Evolutionary conservation across 2,113 vertebrate species (phyloP).

Genomic region (Suricata suricatta): DNA sequence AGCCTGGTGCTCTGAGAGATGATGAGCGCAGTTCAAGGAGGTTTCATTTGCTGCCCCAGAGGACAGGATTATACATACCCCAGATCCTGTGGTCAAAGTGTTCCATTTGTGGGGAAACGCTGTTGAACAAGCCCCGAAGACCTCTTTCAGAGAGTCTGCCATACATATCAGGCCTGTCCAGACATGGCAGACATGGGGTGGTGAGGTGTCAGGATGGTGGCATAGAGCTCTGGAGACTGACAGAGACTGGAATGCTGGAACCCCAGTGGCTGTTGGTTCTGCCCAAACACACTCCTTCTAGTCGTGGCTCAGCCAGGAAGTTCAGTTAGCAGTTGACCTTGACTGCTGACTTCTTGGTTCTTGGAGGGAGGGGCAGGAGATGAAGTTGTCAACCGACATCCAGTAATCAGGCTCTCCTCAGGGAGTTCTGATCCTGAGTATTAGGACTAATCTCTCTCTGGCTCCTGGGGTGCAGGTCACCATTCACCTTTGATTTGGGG

Average conservation of each 20-base stretch:
- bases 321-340: neutral
- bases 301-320: neutral
- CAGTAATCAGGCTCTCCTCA: neutral
- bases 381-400: neutral
- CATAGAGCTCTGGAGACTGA: neutral
- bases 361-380: neutral
- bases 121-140: neutral
- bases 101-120: neutral
- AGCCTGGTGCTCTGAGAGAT: neutral
- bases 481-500: neutral
- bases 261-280: neutral
- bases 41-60: neutral
- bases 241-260: neutral
- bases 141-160: neutral
- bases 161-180: neutral
- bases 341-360: neutral
- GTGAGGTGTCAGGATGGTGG: neutral
- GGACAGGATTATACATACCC: neutral
- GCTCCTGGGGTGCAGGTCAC: neutral
- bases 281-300: neutral
- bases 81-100: neutral
- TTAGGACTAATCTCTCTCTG: conserved; percentile 10
- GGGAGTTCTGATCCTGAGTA: neutral
- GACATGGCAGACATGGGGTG: neutral
- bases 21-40: neutral